These are phyloP conservation scores for Pachyuromys duprasi DNA, from an alignment of 2,797 vertebrate species.

Conservation along the genomic window DNA sequence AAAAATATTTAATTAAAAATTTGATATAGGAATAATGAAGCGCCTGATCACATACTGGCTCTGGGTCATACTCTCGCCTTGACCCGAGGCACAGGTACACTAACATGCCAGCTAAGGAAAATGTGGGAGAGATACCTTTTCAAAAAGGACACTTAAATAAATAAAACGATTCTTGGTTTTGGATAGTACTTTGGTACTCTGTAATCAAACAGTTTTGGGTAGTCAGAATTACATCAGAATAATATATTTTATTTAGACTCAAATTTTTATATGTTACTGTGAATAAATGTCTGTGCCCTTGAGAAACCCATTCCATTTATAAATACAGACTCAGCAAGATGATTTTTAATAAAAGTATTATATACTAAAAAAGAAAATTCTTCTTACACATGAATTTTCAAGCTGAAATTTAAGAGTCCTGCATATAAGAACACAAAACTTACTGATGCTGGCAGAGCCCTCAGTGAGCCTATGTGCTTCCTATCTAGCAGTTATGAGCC, in stretches of 20 bases:
- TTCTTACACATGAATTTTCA: background rate
- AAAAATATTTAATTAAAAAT: background rate
- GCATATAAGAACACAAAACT: background rate
- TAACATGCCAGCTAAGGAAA: background rate
- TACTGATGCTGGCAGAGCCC: accelerated
- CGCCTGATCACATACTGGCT: background rate
- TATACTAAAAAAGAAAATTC: background rate
- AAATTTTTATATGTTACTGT: background rate
- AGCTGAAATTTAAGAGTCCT: background rate
- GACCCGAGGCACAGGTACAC: background rate
- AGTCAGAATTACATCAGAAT: background rate
- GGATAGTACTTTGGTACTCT: background rate
- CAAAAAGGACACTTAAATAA: background rate
- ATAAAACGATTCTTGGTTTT: background rate
- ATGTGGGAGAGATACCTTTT: background rate
- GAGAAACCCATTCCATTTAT: background rate
- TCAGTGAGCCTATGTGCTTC: background rate
- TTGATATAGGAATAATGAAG: background rate
- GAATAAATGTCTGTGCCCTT: background rate
- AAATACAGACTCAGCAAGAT: background rate
- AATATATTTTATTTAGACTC: background rate
- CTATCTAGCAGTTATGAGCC: background rate
- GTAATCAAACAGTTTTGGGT: background rate
- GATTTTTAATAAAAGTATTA: background rate
- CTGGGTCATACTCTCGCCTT: background rate